Percentiles rank a stretch among this genome's conserved stretches.
These are phyloP conservation scores for Chelidonichthys spinosus DNA, from an alignment of 2,797 vertebrate species.

Conservation along the genomic window DNA sequence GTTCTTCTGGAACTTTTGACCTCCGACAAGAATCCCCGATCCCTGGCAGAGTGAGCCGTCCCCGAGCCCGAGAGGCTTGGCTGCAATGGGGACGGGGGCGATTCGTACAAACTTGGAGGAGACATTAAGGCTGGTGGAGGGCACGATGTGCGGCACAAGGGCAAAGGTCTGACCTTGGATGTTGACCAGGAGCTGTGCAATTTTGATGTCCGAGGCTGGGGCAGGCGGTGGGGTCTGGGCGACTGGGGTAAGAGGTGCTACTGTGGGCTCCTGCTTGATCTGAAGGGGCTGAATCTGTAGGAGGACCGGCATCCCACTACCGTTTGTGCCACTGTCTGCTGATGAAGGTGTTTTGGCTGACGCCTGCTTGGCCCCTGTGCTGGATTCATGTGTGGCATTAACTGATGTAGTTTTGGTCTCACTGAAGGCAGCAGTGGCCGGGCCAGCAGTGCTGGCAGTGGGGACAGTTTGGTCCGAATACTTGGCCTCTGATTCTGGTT, in stretches of 20 bases:
- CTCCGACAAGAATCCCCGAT: slow-evolving; percentile 84
- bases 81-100: slow-evolving; percentile 94
- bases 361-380: slow-evolving; percentile 58
- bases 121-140: slow-evolving; percentile 86
- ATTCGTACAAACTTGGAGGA: slow-evolving; percentile 95
- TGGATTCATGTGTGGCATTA: slow-evolving; percentile 53
- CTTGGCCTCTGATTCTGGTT: slow-evolving; percentile 69
- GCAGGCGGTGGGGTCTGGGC: slow-evolving; percentile 75
- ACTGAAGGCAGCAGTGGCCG: slow-evolving; percentile 56
- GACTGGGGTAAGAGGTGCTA: slow-evolving; percentile 47
- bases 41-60: slow-evolving; percentile 75
- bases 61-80: slow-evolving; percentile 89
- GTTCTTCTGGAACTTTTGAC: slow-evolving; percentile 94
- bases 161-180: slow-evolving; percentile 97
- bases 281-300: slow-evolving; percentile 92
- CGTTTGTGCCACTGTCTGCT: slow-evolving; percentile 55
- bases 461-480: slow-evolving; percentile 86
- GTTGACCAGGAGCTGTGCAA: slow-evolving; percentile 94
- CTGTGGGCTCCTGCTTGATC: slow-evolving; percentile 88
- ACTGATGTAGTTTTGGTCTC: slow-evolving; percentile 76
- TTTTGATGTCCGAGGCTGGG: slow-evolving; percentile 87
- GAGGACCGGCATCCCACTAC: slow-evolving; percentile 86
- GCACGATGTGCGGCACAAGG: slow-evolving; percentile 92
- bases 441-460: slow-evolving; percentile 48
- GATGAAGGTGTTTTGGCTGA: slow-evolving; percentile 68